Conservation (phyloP, 2,113 vertebrate species). For the Aleadryas rufinucha region DNA sequence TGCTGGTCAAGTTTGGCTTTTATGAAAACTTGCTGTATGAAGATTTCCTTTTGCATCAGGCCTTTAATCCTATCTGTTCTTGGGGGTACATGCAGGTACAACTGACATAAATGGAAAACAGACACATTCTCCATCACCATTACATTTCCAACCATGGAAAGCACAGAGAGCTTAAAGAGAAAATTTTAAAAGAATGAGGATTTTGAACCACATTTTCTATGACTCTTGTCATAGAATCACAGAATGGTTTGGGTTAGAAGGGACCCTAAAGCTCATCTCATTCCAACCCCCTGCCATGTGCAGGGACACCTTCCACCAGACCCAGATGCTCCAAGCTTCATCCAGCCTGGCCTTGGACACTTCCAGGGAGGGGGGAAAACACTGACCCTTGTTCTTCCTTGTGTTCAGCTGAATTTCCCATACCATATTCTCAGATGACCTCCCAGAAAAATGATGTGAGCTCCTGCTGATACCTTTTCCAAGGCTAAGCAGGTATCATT, state of each 20-base stretch:
- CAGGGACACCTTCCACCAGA: not conserved
- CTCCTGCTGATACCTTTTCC: not conserved
- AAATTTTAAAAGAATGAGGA: not conserved
- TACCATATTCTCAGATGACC: not conserved
- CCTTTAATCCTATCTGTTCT: not conserved
- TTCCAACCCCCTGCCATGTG: not conserved
- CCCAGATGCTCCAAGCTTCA: not conserved
- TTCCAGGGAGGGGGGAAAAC: not conserved
- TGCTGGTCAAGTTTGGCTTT: not conserved
- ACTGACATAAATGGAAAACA: not conserved
- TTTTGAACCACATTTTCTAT: not conserved
- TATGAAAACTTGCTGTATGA: not conserved
- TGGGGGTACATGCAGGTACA: not conserved
- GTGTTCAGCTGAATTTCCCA: not conserved
- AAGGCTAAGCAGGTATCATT: not conserved
- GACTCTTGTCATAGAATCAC: not conserved
- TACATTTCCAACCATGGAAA: not conserved
- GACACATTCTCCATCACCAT: not conserved
- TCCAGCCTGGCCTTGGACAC: not conserved
- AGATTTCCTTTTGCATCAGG: not conserved
- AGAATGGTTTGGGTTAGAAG: not conserved
- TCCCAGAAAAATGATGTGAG: not conserved
- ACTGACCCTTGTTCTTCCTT: not conserved
- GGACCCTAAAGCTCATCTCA: not conserved
- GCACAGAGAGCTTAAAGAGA: not conserved